Conservation (phyloP, 1,140 invertebrate genomes). For the Panagrolaimus sp. region DNA sequence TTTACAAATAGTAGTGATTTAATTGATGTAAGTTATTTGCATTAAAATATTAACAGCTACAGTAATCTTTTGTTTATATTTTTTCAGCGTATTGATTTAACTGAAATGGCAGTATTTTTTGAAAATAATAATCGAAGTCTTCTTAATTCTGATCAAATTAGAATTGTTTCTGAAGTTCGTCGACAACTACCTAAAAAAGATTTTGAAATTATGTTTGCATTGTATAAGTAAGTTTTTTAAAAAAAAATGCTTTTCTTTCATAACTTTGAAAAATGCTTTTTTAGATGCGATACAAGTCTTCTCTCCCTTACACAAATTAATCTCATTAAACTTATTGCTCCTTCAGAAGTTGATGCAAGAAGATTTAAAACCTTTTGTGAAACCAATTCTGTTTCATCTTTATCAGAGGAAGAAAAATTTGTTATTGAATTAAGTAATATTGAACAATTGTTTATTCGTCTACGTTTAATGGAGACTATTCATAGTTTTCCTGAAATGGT, state of each 20-base stretch:
- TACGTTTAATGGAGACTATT: background rate
- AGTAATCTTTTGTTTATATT: background rate
- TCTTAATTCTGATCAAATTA: slow-evolving; percentile 7
- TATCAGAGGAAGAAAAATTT: slow-evolving; percentile 9
- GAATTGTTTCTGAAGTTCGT: slow-evolving; percentile 5
- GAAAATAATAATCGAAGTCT: slow-evolving; percentile 1
- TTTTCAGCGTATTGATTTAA: slow-evolving; percentile 10
- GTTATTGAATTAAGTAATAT: slow-evolving; percentile 15
- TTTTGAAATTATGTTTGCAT: slow-evolving; percentile 7
- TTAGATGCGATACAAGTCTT: slow-evolving; percentile 7
- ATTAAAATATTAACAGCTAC: background rate
- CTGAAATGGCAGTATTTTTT: slow-evolving; percentile 8
- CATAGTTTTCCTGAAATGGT: slow-evolving; percentile 5
- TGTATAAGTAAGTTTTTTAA: background rate
- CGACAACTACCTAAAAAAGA: background rate
- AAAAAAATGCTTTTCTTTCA: too few relatives aligned
- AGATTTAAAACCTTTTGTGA: slow-evolving; percentile 11
- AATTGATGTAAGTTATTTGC: slow-evolving; percentile 10
- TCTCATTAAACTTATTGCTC: background rate
- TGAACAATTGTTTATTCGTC: slow-evolving; percentile 2
- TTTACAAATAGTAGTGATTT: slow-evolving; percentile 6
- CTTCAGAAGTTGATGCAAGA: slow-evolving; percentile 7
- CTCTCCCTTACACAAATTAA: slow-evolving; percentile 1
- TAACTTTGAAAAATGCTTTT: too few relatives aligned
- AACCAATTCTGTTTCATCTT: slow-evolving; percentile 1